Evolutionary conservation across 1,140 invertebrate genomes (phyloP), one percentile per base, ranked within the genome.

Genomic region (Periplaneta americana): DNA sequence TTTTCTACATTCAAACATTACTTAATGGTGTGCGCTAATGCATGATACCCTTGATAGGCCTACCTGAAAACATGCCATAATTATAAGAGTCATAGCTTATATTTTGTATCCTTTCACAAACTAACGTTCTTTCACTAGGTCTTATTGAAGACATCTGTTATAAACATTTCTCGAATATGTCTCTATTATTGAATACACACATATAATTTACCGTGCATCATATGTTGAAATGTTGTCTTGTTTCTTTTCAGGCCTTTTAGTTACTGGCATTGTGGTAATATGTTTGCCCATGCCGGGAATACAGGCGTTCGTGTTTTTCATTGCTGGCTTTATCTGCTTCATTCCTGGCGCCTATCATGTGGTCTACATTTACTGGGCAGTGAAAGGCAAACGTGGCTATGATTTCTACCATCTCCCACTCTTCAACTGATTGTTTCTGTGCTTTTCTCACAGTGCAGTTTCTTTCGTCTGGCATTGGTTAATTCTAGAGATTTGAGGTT

Each of bases 381-480:
- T 95, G n/a, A 93, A 93, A 85, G 95, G 95, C 74, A 92, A 92
- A 85, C 88, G 93, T 85, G 95, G 95, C 82, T 96, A 95, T 86
- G 93, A 95, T 85, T 96, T 96, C 86, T 95, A 95, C 87, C 94
- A 95, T 87, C 89, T 96, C 81, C 95, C 95, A 18, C 88, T 96
- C 74, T 95, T 96, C 85, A 95, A 95, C 86, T 95, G 90, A 92
- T 32, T 81, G 17, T 78, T n/a, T 57, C 22, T 66, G 48, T n/a
- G 5, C n/a, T 66, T 66, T 28, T 66, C 48, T 28, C 5, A 28
- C 48, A n/a, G 28, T 66, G 28, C 8, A 28, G 48, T 66, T 66
- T 6, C 6, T 66, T 8, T 66, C 22, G 15, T 48, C 22, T 48
- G 13, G 48, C 48, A 48, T 17, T 48, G 48, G 48, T 66, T 66